Evolutionary conservation across 2,797 vertebrate genomes (phyloP).

Genomic region (Cynopterus sphinx): DNA sequence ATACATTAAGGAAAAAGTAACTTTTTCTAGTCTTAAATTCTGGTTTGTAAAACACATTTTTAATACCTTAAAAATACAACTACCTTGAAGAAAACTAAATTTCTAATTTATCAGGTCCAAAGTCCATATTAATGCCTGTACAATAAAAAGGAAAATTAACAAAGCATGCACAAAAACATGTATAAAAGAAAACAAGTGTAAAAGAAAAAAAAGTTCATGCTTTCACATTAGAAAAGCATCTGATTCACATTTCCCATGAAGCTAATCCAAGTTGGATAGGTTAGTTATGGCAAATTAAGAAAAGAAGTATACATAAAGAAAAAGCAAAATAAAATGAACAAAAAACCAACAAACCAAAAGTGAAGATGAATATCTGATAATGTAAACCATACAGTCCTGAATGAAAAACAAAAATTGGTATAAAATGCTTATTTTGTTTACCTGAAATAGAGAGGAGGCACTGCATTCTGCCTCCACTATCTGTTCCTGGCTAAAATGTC

Average conservation of each 20-base stretch:
- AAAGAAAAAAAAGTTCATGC: background rate
- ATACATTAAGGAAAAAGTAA: slow-evolving; percentile 67
- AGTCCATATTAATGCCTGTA: background rate
- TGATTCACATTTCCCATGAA: background rate
- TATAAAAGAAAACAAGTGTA: background rate
- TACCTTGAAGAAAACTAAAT: background rate
- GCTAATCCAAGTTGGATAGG: background rate
- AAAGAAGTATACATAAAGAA: background rate
- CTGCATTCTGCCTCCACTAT: background rate
- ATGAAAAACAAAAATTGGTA: background rate
- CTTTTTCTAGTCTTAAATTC: slow-evolving; percentile 39
- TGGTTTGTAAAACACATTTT: slow-evolving; percentile 17
- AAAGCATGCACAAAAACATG: background rate
- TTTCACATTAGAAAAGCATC: background rate
- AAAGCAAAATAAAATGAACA: background rate
- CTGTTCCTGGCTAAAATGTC: background rate
- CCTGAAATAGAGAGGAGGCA: background rate
- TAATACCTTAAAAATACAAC: background rate
- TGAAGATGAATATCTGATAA: background rate
- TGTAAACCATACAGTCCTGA: background rate
- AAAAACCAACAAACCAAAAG: background rate
- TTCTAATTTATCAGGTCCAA: background rate
- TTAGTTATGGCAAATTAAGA: background rate
- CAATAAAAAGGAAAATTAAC: background rate
- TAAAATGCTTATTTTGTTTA: background rate